Conservation (phyloP, 2,113 vertebrate species). For the Pseudopodoces humilis region DNA sequence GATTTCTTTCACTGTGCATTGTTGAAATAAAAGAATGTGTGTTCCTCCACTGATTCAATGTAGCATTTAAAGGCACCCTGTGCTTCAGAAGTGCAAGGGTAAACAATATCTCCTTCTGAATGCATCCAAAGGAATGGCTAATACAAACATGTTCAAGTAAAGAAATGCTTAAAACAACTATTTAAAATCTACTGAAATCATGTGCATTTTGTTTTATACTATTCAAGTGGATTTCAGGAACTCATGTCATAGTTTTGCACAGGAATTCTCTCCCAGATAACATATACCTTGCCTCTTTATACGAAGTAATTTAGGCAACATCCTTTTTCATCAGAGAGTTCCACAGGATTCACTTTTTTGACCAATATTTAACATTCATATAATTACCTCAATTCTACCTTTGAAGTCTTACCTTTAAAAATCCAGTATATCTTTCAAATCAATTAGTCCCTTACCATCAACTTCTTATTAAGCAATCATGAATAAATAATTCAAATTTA, state of each 20-base stretch:
- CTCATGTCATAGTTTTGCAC: not conserved
- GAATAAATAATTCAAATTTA: not conserved
- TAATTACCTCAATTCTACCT: not conserved
- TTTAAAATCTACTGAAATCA: not conserved
- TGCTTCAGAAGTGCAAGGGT: not conserved
- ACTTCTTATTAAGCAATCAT: not conserved
- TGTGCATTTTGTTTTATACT: not conserved
- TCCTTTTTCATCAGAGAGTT: not conserved
- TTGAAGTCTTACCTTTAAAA: not conserved
- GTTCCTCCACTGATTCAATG: not conserved
- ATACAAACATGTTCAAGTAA: not conserved
- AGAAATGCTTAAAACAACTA: not conserved
- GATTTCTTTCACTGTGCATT: not conserved
- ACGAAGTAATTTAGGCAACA: not conserved
- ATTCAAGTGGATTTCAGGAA: not conserved
- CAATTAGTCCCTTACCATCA: not conserved
- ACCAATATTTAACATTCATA: not conserved
- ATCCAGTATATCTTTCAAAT: not conserved
- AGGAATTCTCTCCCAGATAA: not conserved
- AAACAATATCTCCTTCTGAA: not conserved
- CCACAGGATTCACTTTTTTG: not conserved
- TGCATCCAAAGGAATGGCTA: not conserved
- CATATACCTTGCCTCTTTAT: not conserved
- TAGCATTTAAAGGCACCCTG: not conserved
- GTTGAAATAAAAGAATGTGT: not conserved